phyloP scores from a whole-genome alignment of 2,888 invertebrate genomes.

The Rotaria magnacalcarata region DNA sequence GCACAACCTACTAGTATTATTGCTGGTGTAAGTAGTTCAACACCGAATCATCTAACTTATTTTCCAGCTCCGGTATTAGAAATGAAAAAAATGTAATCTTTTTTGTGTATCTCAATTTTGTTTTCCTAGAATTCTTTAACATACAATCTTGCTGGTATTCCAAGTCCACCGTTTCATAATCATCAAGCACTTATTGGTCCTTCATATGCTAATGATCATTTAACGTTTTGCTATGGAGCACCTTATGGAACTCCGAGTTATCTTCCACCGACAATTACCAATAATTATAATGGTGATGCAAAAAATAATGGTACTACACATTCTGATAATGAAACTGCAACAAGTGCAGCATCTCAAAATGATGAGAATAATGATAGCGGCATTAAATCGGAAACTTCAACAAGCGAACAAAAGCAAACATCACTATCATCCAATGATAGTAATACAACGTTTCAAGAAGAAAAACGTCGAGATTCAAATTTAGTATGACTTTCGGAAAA shows the following conservation, averaged over 20 bases:
- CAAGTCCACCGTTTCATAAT: background rate
- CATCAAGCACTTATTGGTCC: background rate
- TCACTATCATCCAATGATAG: background rate
- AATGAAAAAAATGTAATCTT: background rate
- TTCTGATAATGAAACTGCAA: background rate
- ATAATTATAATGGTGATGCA: background rate
- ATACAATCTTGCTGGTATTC: slow-evolving; percentile 9
- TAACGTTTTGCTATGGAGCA: background rate
- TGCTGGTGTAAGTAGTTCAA: background rate
- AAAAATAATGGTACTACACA: background rate
- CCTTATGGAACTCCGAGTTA: background rate
- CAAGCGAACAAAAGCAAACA: slow-evolving; percentile 23
- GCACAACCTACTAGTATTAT: background rate
- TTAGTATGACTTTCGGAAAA: background rate
- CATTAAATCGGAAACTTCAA: background rate
- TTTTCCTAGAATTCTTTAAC: background rate
- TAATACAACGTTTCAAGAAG: background rate
- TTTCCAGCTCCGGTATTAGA: background rate
- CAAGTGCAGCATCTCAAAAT: background rate
- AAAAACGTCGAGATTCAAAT: slow-evolving; percentile 34
- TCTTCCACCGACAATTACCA: background rate
- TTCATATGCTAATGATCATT: background rate
- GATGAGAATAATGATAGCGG: slow-evolving; percentile 26
- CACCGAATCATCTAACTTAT: background rate
- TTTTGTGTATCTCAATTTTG: background rate